Percentiles rank a stretch among this genome's conserved stretches.
phyloP scores from a whole-genome alignment of 2,888 invertebrate genomes.

The Diogma glabrata region DNA sequence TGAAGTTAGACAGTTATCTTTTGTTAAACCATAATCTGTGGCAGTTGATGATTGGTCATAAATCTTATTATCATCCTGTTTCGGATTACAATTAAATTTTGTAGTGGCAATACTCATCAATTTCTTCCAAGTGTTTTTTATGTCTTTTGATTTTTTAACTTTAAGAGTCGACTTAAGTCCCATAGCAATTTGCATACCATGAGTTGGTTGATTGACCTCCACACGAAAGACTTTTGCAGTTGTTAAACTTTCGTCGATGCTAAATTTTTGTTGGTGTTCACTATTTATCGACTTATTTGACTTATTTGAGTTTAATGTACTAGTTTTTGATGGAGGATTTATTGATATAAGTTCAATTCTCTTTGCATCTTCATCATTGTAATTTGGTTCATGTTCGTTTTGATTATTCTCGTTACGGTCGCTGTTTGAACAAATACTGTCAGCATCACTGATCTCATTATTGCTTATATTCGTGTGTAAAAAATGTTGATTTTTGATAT shows the following conservation, averaged over 20 bases:
- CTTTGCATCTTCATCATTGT: constrained; percentile 24
- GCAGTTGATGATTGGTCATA: constrained; percentile 19
- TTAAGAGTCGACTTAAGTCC: constrained; percentile 36
- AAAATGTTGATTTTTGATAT: constrained; percentile 7
- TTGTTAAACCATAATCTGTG: not conserved
- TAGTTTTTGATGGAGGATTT: constrained; percentile 27
- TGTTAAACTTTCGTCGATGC: not conserved
- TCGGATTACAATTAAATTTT: constrained; percentile 30
- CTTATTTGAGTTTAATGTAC: not conserved
- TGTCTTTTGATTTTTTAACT: constrained; percentile 36
- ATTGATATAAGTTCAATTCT: constrained; percentile 32
- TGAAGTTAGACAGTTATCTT: constrained; percentile 21
- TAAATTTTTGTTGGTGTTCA: not conserved
- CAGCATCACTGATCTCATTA: constrained; percentile 5
- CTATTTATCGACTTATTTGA: not conserved
- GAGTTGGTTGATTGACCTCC: constrained; percentile 31
- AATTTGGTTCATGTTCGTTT: constrained; percentile 17
- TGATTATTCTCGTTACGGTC: not conserved
- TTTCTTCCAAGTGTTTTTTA: constrained; percentile 37
- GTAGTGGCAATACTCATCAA: constrained; percentile 36
- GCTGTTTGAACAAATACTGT: not conserved
- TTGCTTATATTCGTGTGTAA: not conserved
- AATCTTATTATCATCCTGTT: constrained; percentile 22
- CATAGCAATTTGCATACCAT: constrained; percentile 37
- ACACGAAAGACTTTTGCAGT: constrained; percentile 32